Evolutionary conservation across 1,140 invertebrate species (phyloP).

Genomic region (Branchinecta lynchi): DNA sequence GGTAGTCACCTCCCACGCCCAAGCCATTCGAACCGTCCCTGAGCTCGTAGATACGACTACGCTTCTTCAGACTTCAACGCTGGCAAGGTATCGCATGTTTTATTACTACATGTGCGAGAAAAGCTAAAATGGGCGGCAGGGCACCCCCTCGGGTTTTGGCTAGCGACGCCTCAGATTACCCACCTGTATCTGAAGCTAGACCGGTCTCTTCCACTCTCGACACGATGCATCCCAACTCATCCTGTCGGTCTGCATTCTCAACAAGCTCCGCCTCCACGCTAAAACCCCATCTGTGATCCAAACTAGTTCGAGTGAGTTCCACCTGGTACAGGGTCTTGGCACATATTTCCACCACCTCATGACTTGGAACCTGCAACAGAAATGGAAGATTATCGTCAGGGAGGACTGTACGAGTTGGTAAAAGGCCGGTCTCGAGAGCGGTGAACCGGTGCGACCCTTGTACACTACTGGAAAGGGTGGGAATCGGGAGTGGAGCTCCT

Average conservation of each 20-base stretch:
- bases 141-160: too few relatives aligned
- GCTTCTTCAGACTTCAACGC: too few relatives aligned
- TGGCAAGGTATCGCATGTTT: too few relatives aligned
- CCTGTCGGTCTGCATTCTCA: slow-evolving; percentile 85
- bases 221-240: slow-evolving; percentile 91
- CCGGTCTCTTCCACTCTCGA: slow-evolving; percentile 86
- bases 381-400: slow-evolving; percentile 21
- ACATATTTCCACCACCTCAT: slow-evolving; percentile 89
- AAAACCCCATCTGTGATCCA: slow-evolving; percentile 94
- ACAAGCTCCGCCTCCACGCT: slow-evolving; percentile 91
- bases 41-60: too few relatives aligned
- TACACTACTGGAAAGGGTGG: too few relatives aligned
- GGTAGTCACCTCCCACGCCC: too few relatives aligned
- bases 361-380: slow-evolving; percentile 62
- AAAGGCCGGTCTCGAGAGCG: background rate
- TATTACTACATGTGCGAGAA: too few relatives aligned
- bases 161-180: too few relatives aligned
- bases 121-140: too few relatives aligned
- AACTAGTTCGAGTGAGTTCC: slow-evolving; percentile 65
- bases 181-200: slow-evolving; percentile 40
- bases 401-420: background rate
- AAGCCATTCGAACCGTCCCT: too few relatives aligned
- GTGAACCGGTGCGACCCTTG: background rate
- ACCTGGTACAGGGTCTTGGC: slow-evolving; percentile 94
- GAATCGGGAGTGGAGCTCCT: too few relatives aligned